Evolutionary conservation across 2,888 invertebrate genomes (phyloP).

Genomic region (Caenorhabditis uteleia): DNA sequence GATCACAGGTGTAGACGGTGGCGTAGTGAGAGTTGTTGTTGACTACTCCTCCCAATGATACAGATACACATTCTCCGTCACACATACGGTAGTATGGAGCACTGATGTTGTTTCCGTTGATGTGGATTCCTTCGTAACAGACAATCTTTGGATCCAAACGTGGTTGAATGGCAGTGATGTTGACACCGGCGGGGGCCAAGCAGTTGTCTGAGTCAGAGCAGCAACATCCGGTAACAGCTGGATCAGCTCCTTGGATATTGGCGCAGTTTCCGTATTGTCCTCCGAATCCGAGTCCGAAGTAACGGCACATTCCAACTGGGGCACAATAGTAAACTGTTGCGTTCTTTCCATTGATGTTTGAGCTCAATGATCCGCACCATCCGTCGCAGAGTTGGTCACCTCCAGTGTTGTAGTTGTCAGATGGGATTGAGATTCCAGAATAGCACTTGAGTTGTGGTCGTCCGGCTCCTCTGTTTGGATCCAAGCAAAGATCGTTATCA

Average conservation of each 20-base stretch:
- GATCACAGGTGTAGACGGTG: slow-evolving; percentile 50
- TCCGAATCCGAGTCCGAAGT: slow-evolving; percentile 48
- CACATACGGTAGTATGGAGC: slow-evolving; percentile 39
- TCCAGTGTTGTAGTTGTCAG: slow-evolving; percentile 42
- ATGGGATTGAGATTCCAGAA: slow-evolving; percentile 46
- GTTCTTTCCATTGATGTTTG: slow-evolving; percentile 44
- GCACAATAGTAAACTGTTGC: slow-evolving; percentile 48
- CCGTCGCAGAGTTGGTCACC: slow-evolving; percentile 51
- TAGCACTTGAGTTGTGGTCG: slow-evolving; percentile 46
- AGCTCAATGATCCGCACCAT: slow-evolving; percentile 44
- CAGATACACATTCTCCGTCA: slow-evolving; percentile 48
- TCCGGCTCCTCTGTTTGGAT: slow-evolving; percentile 32
- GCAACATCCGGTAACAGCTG: slow-evolving; percentile 47
- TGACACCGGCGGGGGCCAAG: slow-evolving; percentile 36
- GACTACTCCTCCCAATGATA: slow-evolving; percentile 34
- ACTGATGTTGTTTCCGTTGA: slow-evolving; percentile 38
- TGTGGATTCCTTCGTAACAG: slow-evolving; percentile 48
- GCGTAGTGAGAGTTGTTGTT: slow-evolving; percentile 28
- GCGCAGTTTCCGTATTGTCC: slow-evolving; percentile 43
- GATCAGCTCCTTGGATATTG: slow-evolving; percentile 37
- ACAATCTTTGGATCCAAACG: slow-evolving; percentile 39
- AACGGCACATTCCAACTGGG: slow-evolving; percentile 42
- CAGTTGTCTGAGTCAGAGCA: slow-evolving; percentile 44
- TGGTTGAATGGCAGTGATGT: slow-evolving; percentile 39
- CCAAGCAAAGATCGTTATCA: slow-evolving; percentile 42